Conservation (phyloP, 2,888 invertebrate species). For the Pterostichus madidus region DNA sequence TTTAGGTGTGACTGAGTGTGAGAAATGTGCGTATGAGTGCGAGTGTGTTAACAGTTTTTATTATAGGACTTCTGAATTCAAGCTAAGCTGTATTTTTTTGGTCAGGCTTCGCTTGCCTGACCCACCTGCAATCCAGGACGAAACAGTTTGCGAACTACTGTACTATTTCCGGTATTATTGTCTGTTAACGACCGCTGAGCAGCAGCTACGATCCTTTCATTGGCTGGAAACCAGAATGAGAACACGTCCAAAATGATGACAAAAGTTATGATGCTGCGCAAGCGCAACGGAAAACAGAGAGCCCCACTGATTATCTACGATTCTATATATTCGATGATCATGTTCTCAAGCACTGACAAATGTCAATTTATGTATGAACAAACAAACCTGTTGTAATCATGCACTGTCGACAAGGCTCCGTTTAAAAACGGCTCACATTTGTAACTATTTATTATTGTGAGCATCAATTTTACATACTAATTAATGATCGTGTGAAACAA, state of each 20-base stretch:
- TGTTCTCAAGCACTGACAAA: conserved; percentile 24
- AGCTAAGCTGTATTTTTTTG: conserved; percentile 65
- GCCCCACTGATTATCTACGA: neutral
- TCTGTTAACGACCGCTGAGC: conserved; percentile 37
- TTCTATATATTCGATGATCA: conserved; percentile 6
- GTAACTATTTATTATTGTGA: conserved; percentile 22
- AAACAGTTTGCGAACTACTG: conserved; percentile 49
- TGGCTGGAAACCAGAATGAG: conserved; percentile 48
- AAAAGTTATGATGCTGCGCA: neutral
- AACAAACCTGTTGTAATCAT: conserved; percentile 25
- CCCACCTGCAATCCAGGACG: conserved; percentile 55
- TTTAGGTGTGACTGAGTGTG: conserved; percentile 68
- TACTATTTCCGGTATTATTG: conserved; percentile 51
- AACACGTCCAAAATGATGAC: conserved; percentile 24
- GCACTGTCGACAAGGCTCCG: conserved; percentile 7
- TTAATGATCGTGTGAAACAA: conserved; percentile 31
- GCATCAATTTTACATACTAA: conserved; percentile 33
- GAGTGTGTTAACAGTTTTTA: conserved; percentile 70
- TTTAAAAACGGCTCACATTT: neutral
- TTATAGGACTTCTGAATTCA: conserved; percentile 70
- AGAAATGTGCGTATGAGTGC: conserved; percentile 27
- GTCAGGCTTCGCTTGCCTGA: conserved; percentile 61
- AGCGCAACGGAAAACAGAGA: neutral
- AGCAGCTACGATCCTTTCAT: conserved; percentile 31
- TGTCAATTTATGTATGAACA: conserved; percentile 15